Conservation (phyloP, 1,140 invertebrate species). For the Sitobion miscanthi region DNA sequence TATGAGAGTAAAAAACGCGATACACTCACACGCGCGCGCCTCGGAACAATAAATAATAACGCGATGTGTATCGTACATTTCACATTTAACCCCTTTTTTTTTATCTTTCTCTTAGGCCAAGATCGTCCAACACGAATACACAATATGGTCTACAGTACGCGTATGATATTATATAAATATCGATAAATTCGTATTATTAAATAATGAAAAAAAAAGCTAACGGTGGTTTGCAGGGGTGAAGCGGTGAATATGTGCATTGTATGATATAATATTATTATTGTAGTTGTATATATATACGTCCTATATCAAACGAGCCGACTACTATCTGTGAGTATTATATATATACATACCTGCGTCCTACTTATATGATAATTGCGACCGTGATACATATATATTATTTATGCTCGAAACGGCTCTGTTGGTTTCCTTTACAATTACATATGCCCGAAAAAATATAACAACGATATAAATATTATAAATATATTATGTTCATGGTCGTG, state of each 20-base stretch:
- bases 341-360: too few relatives aligned
- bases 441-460: background rate
- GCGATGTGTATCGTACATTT: conserved; percentile 7
- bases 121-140: conserved; percentile 4
- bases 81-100: conserved; percentile 26
- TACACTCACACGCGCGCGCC: background rate
- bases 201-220: background rate
- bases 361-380: background rate
- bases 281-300: background rate
- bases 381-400: background rate
- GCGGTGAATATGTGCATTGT: background rate
- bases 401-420: background rate
- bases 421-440: background rate
- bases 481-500: too few relatives aligned
- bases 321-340: background rate
- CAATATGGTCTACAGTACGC: background rate
- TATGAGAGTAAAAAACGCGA: background rate
- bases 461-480: background rate
- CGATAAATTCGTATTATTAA: background rate
- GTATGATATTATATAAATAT: background rate
- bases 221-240: background rate
- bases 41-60: conserved; percentile 16
- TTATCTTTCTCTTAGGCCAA: background rate
- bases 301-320: background rate
- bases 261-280: background rate